Base-by-base conservation (phyloP, 2,113 vertebrate species). In the Channa argus region DNA sequence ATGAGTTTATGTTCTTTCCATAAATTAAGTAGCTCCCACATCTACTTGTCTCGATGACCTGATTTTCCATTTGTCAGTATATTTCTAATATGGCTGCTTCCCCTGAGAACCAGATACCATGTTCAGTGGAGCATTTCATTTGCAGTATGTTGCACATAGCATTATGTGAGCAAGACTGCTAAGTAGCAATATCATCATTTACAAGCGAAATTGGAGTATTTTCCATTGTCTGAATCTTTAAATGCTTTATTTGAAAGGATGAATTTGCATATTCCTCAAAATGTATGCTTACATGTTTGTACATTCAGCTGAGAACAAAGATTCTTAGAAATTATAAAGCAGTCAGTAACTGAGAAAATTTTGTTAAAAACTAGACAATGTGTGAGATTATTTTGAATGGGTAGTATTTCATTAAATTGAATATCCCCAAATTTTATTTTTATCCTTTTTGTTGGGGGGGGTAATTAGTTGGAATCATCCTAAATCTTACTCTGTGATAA, bases 61-160 rank as follows among this genome's bases (percentile, higher is more conserved):
- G 7, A 49, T 47, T 63, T 15, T 70, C 38, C 5, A 66, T 24
- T 47, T 43, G 59, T 74, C 37, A 34, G 7, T 39, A 15, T 56
- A 51, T 74, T 74, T 39, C 47, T 47, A 60, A 33, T 45, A 15
- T 70, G 3, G 15, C 54, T 44, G 4, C 46, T 8, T 55, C 55
- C 6, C 34, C 36, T 37, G 7, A 52, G 15, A 77, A 33, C 44
- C 2, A 6, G 12, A 50, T 13, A 33, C 62, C 24, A 54, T 12
- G 37, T 47, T 12, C 34, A 60, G 8, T 55, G 9, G 55, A 62
- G 37, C 9, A 41, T 36, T 61, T 62, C 5, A 2, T 36, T 54
- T 43, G 43, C 47, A 24, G 11, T 41, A 54, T 7, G 47, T 24
- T n/a, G 8, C 38, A 39, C 12, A 44, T 33, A 53, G 14, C 8